Percentiles rank a stretch among this genome's conserved stretches.
phyloP scores from a whole-genome alignment of 2,113 vertebrate genomes.

The Paralichthys olivaceus region DNA sequence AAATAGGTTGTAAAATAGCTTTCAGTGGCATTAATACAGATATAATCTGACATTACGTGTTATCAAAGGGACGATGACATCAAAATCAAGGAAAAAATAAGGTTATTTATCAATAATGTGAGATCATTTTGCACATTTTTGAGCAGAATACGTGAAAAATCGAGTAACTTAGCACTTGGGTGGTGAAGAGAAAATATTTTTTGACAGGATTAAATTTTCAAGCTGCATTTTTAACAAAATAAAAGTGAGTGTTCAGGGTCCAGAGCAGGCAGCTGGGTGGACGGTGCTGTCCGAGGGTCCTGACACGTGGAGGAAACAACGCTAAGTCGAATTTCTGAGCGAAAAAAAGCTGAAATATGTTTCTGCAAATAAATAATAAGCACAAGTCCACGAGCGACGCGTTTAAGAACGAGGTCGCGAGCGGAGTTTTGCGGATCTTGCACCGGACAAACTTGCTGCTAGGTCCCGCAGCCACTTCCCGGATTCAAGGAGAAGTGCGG shows the following conservation, averaged over 20 bases:
- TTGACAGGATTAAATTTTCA: neutral
- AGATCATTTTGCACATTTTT: neutral
- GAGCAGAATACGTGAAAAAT: neutral
- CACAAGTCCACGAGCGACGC: conserved; percentile 11
- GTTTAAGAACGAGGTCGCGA: too few relatives aligned
- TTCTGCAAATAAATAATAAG: neutral
- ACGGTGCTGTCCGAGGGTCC: conserved; percentile 16
- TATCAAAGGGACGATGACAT: neutral
- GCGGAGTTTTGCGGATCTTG: neutral
- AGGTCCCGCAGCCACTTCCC: neutral
- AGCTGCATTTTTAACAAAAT: neutral
- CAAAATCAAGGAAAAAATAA: neutral
- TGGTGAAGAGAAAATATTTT: neutral
- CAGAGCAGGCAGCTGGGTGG: conserved; percentile 3
- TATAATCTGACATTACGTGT: neutral
- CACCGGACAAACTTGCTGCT: neutral
- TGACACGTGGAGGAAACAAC: neutral
- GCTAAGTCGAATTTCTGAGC: neutral
- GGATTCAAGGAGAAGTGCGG: neutral
- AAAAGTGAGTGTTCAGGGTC: neutral
- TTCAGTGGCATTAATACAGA: neutral
- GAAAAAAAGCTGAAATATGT: too few relatives aligned
- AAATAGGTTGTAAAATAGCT: neutral
- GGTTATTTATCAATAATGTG: neutral
- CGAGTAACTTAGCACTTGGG: neutral